Evolutionary conservation across 1,140 invertebrate species (phyloP).

Genomic region (Rhyacophila brunnea): DNA sequence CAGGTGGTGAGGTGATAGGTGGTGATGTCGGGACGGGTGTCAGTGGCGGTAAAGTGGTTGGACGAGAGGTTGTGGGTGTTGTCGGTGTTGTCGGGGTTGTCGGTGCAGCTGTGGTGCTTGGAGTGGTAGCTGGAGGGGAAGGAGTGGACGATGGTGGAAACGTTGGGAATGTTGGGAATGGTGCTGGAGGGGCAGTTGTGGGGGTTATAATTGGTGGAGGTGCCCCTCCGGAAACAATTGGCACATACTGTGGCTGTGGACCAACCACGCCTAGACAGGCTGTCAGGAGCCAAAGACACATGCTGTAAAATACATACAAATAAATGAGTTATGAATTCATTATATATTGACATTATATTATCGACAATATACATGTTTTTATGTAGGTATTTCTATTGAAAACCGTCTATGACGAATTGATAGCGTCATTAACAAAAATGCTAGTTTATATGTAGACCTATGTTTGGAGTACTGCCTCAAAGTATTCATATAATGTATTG

Average conservation of each 20-base stretch:
- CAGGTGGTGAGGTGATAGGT: neutral
- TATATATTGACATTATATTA: too few species aligned
- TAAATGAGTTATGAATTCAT: too few species aligned
- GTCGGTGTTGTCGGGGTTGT: constrained; percentile 35
- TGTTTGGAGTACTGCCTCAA: too few species aligned
- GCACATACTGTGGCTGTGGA: constrained; percentile 35
- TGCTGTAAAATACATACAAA: too few species aligned
- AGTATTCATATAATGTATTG: too few species aligned
- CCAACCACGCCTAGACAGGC: constrained; percentile 48
- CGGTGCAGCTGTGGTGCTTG: constrained; percentile 21
- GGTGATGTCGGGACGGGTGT: constrained; percentile 41
- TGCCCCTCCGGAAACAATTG: constrained; percentile 38
- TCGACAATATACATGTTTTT: too few species aligned
- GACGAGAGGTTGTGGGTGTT: constrained; percentile 41
- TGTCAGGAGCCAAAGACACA: constrained; percentile 53
- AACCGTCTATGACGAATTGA: too few species aligned
- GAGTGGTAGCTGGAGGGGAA: constrained; percentile 5
- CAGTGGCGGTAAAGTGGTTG: constrained; percentile 44
- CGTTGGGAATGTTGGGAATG: neutral
- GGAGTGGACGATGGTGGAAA: neutral
- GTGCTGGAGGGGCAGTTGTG: neutral
- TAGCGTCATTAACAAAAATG: too few species aligned
- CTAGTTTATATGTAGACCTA: too few species aligned
- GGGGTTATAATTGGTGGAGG: constrained; percentile 32
- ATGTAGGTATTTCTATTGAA: too few species aligned